Evolutionary conservation across 2,797 vertebrate species (phyloP).

Genomic region (Enteromius anoplus): DNA sequence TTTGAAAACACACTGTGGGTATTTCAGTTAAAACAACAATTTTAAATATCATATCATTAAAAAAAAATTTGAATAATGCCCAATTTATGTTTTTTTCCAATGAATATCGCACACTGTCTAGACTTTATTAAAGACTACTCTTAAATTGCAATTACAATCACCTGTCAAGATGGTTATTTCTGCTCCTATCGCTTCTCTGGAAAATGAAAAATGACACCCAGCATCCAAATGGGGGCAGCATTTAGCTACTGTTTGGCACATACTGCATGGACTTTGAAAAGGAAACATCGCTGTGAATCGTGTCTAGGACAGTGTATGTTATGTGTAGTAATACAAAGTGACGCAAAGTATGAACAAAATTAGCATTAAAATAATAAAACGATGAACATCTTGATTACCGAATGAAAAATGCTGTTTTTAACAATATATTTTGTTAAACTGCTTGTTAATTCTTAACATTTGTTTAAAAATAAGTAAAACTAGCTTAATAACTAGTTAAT

Average conservation of each 20-base stretch:
- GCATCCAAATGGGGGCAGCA: constrained; percentile 27
- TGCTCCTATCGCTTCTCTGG: not conserved
- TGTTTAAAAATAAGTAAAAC: no score
- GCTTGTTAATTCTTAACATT: no score
- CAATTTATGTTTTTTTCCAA: not conserved
- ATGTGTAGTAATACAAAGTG: not conserved
- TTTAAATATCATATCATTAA: not conserved
- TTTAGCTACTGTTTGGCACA: not conserved
- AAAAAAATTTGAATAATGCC: not conserved
- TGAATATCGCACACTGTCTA: not conserved
- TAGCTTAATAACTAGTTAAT: not conserved
- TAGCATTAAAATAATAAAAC: not conserved
- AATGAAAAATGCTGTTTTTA: not conserved
- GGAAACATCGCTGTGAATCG: not conserved
- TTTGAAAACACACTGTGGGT: not conserved
- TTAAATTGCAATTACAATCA: not conserved
- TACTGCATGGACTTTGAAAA: not conserved
- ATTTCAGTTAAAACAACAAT: not conserved
- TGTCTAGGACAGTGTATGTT: not conserved
- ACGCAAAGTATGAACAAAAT: no score
- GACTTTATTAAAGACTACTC: not conserved
- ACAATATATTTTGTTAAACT: not conserved
- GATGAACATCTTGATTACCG: not conserved
- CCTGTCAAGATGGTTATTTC: not conserved
- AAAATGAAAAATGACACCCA: not conserved